Evolutionary conservation across 2,797 vertebrate genomes (phyloP), one percentile per base, ranked within the genome.

Genomic region (Aulostomus chinensis): DNA sequence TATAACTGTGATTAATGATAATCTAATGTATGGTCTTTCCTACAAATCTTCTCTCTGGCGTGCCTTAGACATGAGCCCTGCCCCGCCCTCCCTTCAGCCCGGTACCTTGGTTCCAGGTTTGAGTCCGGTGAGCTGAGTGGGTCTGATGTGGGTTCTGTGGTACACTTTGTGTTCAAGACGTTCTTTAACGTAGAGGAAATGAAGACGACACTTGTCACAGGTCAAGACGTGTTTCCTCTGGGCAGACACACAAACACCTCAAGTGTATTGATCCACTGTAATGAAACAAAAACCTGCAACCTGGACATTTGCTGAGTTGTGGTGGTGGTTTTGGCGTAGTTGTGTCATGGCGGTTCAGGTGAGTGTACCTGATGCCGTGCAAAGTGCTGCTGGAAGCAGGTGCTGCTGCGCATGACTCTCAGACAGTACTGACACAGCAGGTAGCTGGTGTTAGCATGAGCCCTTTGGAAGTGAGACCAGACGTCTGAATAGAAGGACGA

Each of bases 51-150:
- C n/a, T 3, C 9, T 37, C 8, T 11, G 3, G 34, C 10, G 9
- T 37, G 1, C 2, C 1, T 3, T 3, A 29, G 11, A 20, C 13
- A 17, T 31, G 42, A 2, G 11, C 15, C n/a, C n/a, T n/a, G n/a
- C n/a, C n/a, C n/a, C n/a, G n/a, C n/a, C n/a, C n/a, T n/a, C n/a
- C n/a, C n/a, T n/a, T n/a, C n/a, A n/a, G n/a, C n/a, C n/a, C n/a
- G n/a, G 50, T 73, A 97, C 96, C 94, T 91, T 96, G 40, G 97
- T 98, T 31, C 97, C 96, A 7, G 96, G 91, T 36, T 89, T 94
- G 50, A 99, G 86, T 7, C 95, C 94, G 7, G 91, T 88, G 2
- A 98, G 85, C 14, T 96, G 94, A 3, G 89, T 82, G 8, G 97
- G 96, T 38, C 88, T 96, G 29, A 94, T 72, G 85, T 94, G 93